Percentiles rank a stretch among this genome's conserved stretches.
phyloP scores from a whole-genome alignment of 2,888 invertebrate species.

The Acrobasis suavella region DNA sequence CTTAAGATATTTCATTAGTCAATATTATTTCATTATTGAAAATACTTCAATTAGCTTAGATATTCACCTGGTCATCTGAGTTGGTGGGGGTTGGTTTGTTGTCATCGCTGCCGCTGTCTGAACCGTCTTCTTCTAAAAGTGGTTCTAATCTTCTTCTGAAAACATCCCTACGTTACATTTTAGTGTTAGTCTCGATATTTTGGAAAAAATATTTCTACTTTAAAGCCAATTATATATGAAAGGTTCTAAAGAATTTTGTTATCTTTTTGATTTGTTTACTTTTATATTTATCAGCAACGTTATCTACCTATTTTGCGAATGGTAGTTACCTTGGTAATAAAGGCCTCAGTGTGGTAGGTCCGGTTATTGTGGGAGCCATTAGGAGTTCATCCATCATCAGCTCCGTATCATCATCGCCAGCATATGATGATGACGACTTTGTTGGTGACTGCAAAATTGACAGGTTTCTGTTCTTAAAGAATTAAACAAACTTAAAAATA shows the following conservation, averaged over 20 bases:
- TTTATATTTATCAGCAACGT: neutral
- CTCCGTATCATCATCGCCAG: constrained; percentile 89
- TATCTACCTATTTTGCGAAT: neutral
- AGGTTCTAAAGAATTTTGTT: no score
- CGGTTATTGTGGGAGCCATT: constrained; percentile 90
- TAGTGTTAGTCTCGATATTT: constrained; percentile 41
- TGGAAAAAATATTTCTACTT: constrained; percentile 22
- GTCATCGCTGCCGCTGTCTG: constrained; percentile 83
- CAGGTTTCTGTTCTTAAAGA: constrained; percentile 49
- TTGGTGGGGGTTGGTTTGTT: constrained; percentile 76
- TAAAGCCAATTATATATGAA: constrained; percentile 18
- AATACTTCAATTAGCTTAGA: constrained; percentile 31
- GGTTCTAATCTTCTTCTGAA: constrained; percentile 90
- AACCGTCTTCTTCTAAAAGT: constrained; percentile 90
- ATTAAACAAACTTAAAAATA: constrained; percentile 26
- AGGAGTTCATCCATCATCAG: constrained; percentile 91
- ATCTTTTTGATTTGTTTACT: no score
- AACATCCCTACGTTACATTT: constrained; percentile 66
- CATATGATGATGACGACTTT: constrained; percentile 85
- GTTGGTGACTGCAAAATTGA: constrained; percentile 81
- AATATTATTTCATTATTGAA: constrained; percentile 19
- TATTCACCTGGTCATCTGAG: constrained; percentile 80
- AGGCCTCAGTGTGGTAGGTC: constrained; percentile 86
- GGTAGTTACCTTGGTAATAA: constrained; percentile 84
- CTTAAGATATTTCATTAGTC: constrained; percentile 14